Evolutionary conservation across 2,797 vertebrate genomes (phyloP).

Genomic region (Pantherophis alleghaniensis): DNA sequence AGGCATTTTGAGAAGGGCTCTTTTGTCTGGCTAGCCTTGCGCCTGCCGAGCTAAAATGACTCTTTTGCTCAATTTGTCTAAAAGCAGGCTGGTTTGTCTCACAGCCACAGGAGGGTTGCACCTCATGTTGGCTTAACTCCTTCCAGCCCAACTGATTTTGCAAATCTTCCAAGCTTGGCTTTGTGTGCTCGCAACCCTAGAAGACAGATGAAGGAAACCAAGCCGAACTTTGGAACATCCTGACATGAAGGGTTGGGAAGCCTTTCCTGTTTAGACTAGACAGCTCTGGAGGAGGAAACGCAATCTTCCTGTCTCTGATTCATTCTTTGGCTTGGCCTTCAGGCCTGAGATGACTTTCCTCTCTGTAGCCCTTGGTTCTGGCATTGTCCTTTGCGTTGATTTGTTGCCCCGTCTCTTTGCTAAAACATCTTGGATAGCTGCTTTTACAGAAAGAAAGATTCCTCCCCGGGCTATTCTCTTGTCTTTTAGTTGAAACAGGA

Average conservation of each 20-base stretch:
- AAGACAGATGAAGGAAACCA: background rate
- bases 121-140: slow-evolving; percentile 79
- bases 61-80: slow-evolving; percentile 84
- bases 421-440: background rate
- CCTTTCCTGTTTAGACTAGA: background rate
- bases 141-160: slow-evolving; percentile 54
- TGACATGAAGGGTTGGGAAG: background rate
- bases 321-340: background rate
- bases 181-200: background rate
- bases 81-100: slow-evolving; percentile 79
- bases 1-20: slow-evolving; percentile 71
- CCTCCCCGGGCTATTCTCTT: background rate
- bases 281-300: background rate
- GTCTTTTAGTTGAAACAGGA: background rate
- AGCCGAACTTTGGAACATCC: too few relatives aligned
- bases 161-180: slow-evolving; percentile 7
- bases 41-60: slow-evolving; percentile 76
- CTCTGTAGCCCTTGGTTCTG: background rate
- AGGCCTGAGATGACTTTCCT: background rate
- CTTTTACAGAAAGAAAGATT: background rate
- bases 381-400: background rate
- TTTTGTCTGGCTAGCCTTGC: slow-evolving; percentile 76
- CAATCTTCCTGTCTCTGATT: background rate
- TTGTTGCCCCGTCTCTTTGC: background rate
- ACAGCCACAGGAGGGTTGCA: slow-evolving; percentile 77